A percentile compares a stretch with the other conserved stretches of the same genome.
Conservation (phyloP, 2,888 invertebrate genomes). For the Leptopterna dolabrata region DNA sequence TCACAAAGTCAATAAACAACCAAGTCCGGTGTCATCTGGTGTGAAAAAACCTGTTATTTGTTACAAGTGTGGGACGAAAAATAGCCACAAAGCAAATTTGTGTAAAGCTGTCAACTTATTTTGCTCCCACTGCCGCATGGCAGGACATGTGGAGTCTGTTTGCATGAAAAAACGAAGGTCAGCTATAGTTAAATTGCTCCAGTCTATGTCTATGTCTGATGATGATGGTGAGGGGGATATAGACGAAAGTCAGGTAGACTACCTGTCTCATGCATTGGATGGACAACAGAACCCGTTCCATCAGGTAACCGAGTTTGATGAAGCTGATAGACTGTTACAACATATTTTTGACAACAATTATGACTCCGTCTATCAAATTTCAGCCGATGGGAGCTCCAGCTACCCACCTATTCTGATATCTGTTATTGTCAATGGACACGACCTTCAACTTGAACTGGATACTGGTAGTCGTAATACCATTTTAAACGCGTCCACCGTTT, state of each 20-base stretch:
- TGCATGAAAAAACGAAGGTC: background rate
- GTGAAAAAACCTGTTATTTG: background rate
- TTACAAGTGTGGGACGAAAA: background rate
- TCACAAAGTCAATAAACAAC: background rate
- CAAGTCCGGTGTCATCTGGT: background rate
- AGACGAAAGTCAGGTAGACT: background rate
- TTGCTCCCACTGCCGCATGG: background rate
- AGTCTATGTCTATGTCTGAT: background rate
- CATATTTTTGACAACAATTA: background rate
- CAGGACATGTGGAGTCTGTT: background rate
- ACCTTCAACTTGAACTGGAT: slow-evolving; percentile 5
- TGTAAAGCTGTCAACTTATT: slow-evolving; percentile 16
- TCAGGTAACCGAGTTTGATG: no score
- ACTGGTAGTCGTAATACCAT: background rate
- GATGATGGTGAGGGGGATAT: background rate
- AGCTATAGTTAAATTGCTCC: background rate
- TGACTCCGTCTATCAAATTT: background rate
- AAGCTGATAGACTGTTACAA: background rate
- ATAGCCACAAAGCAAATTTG: background rate
- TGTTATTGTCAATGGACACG: background rate
- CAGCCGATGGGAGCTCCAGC: background rate
- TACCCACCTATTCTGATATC: slow-evolving; percentile 10
- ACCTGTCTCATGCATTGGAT: background rate
- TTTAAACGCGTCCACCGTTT: background rate
- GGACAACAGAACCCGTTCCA: background rate